Conservation (phyloP, 2,797 vertebrate species). For the Myotis myotis region DNA sequence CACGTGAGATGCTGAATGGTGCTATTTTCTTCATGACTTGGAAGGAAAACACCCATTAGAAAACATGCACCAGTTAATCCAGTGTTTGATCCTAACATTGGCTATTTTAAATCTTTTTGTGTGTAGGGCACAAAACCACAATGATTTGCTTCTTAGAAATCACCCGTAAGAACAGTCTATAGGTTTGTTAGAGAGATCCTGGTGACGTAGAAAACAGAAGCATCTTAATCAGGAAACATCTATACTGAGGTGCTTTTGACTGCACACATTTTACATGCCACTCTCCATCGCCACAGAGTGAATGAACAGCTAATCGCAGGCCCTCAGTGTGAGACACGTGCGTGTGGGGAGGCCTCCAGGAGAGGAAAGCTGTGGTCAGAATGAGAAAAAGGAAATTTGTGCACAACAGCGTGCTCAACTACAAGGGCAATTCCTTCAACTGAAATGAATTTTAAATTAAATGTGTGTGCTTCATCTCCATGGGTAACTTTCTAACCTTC, state of each 20-base stretch:
- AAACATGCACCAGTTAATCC: neutral
- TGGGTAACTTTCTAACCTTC: slow-evolving; percentile 72
- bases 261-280: neutral
- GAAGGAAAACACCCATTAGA: neutral
- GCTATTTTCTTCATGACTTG: slow-evolving; percentile 39
- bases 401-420: neutral
- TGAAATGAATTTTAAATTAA: slow-evolving; percentile 81
- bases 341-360: rapidly evolving
- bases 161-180: neutral
- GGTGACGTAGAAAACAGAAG: neutral
- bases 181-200: neutral
- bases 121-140: neutral
- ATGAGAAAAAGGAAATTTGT: neutral
- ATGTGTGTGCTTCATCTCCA: slow-evolving; percentile 68
- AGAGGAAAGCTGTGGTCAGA: neutral
- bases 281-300: neutral
- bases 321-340: neutral
- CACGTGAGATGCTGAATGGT: slow-evolving; percentile 35
- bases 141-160: neutral
- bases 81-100: neutral
- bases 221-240: neutral
- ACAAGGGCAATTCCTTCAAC: slow-evolving; percentile 72
- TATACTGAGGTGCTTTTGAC: neutral
- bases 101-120: neutral
- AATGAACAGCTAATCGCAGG: neutral